Evolutionary conservation across 2,797 vertebrate genomes (phyloP).

Genomic region (Mycteria americana): DNA sequence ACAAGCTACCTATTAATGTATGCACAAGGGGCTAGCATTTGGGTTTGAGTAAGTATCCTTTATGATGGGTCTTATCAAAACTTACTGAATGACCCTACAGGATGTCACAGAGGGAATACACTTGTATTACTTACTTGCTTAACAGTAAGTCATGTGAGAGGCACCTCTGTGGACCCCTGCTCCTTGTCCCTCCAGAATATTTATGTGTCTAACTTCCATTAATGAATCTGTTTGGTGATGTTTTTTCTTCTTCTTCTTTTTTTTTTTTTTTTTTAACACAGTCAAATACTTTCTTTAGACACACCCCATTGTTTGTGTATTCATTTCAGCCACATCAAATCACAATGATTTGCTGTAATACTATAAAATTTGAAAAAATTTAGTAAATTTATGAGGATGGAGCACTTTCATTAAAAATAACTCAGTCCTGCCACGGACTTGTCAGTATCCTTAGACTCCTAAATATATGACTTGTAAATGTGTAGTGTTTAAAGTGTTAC

Average conservation of each 20-base stretch:
- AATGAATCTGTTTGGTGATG: not conserved
- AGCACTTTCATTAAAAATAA: not conserved
- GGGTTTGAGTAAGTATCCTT: not conserved
- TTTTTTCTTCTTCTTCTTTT: not conserved
- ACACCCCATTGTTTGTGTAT: not conserved
- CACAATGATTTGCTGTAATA: not conserved
- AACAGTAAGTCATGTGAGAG: not conserved
- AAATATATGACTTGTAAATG: not conserved
- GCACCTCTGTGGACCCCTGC: not conserved
- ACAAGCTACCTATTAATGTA: not conserved
- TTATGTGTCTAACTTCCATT: not conserved
- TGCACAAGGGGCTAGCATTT: not conserved
- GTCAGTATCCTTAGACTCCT: not conserved
- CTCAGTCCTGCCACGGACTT: not conserved
- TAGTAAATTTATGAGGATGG: not conserved
- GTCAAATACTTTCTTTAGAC: not conserved
- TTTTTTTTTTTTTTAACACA: not conserved
- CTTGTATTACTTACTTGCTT: not conserved
- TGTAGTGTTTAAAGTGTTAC: not conserved
- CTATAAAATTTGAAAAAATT: not conserved
- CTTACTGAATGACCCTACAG: not conserved
- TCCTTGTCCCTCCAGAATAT: not conserved
- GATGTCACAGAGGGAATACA: not conserved
- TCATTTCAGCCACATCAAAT: not conserved
- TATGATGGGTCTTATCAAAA: not conserved